Evolutionary conservation across 1,140 invertebrate species (phyloP).

Genomic region (Aphidius gifuensis): DNA sequence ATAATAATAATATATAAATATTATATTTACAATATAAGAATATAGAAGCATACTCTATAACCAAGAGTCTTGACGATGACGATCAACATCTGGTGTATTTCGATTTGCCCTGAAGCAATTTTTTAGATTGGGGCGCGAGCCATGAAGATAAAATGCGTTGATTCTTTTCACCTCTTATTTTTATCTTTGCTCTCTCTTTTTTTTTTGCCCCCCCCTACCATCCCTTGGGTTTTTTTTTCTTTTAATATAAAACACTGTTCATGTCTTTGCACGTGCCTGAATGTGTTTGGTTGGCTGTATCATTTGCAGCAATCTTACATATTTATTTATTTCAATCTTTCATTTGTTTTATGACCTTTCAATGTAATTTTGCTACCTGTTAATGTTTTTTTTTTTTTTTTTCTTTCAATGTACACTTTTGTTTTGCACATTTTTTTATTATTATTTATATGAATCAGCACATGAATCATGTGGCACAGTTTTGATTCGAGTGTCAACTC

Average conservation of each 20-base stretch:
- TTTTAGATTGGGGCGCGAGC: constrained; percentile 23
- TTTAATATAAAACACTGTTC: too few species aligned
- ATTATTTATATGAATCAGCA: too few species aligned
- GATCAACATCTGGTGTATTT: constrained; percentile 23
- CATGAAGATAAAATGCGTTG: constrained; percentile 23
- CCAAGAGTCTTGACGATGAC: constrained; percentile 9
- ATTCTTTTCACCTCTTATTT: constrained; percentile 17
- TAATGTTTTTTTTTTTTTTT: background rate
- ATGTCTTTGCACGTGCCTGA: too few species aligned
- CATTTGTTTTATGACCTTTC: background rate
- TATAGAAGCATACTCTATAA: too few species aligned
- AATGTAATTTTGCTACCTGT: constrained; percentile 1
- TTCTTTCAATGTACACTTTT: too few species aligned
- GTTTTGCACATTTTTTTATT: too few species aligned
- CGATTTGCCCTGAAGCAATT: constrained; percentile 23
- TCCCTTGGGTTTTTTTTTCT: too few species aligned
- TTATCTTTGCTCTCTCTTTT: constrained; percentile 14
- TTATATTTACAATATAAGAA: background rate
- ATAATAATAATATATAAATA: constrained; percentile 2
- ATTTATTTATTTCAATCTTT: background rate
- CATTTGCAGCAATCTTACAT: background rate
- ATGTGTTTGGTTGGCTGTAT: background rate
- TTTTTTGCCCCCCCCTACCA: background rate
- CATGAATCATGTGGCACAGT: too few species aligned
- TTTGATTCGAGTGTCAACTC: too few species aligned